Percentiles rank a stretch among this genome's conserved stretches.
phyloP scores from a whole-genome alignment of 2,888 invertebrate species.

The Campoplex nolae region DNA sequence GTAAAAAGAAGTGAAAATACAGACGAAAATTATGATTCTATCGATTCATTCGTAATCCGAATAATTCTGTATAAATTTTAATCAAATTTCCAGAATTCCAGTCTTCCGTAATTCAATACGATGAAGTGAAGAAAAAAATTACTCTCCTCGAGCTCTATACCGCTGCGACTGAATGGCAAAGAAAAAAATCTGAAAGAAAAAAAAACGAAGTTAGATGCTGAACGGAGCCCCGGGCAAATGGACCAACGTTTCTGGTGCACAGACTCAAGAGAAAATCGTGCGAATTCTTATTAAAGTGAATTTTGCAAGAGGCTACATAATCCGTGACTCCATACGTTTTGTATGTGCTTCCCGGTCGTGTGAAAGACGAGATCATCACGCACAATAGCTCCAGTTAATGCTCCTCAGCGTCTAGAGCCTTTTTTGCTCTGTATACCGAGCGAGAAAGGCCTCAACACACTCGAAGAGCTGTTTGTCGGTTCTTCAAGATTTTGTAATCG shows the following conservation, averaged over 20 bases:
- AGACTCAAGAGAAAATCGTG: conserved; percentile 72
- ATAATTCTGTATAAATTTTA: background rate
- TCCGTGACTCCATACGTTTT: conserved; percentile 67
- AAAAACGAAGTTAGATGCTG: background rate
- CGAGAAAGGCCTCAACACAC: conserved; percentile 48
- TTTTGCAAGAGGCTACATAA: conserved; percentile 78
- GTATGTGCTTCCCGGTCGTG: conserved; percentile 62
- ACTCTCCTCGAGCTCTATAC: background rate
- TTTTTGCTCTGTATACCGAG: conserved; percentile 1
- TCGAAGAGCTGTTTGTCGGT: conserved; percentile 67
- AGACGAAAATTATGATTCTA: background rate
- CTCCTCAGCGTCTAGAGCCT: conserved; percentile 20
- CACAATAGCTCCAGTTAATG: conserved; percentile 71
- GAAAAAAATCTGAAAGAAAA: background rate
- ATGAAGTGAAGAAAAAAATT: no score
- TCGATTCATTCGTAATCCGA: no score
- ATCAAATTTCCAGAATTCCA: background rate
- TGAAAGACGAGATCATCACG: conserved; percentile 71
- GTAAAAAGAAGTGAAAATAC: background rate
- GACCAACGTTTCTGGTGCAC: background rate
- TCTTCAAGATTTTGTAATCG: conserved; percentile 55
- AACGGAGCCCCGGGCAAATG: background rate
- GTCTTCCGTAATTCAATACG: background rate
- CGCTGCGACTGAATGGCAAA: background rate
- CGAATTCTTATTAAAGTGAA: conserved; percentile 73